These are phyloP conservation scores for Ataeniobius toweri DNA, from an alignment of 2,797 vertebrate species.

Conservation along the genomic window DNA sequence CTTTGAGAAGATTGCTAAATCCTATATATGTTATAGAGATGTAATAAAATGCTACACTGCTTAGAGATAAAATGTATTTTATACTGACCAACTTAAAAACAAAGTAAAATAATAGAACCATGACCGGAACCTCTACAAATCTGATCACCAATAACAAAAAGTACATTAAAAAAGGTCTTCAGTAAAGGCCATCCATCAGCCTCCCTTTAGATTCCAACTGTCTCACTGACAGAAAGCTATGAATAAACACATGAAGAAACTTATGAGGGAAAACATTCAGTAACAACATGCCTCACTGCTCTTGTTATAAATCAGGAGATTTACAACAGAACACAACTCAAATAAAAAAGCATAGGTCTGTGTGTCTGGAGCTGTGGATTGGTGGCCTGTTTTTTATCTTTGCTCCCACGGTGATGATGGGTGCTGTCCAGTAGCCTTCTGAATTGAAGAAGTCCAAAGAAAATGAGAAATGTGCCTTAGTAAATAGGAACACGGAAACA, in stretches of 20 bases:
- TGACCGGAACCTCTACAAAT: neutral
- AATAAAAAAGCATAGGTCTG: conserved; percentile 18
- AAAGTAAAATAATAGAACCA: conserved; percentile 4
- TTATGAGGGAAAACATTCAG: conserved; percentile 32
- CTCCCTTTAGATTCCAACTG: conserved; percentile 14
- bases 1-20: conserved; percentile 20
- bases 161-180: neutral
- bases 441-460: conserved; percentile 25
- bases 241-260: conserved; percentile 29
- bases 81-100: neutral
- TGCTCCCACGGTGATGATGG: conserved; percentile 39
- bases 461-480: conserved; percentile 2
- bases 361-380: conserved; percentile 24
- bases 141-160: neutral
- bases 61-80: conserved; percentile 4
- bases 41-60: conserved; percentile 20
- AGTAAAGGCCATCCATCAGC: conserved; percentile 3
- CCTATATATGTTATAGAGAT: conserved; percentile 25
- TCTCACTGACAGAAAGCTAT: conserved; percentile 30
- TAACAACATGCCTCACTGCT: conserved; percentile 49
- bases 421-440: conserved; percentile 38
- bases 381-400: conserved; percentile 25
- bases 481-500: conserved; percentile 21
- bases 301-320: conserved; percentile 38
- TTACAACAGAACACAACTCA: conserved; percentile 30